These are phyloP conservation scores for Stenodera caucasica DNA, from an alignment of 2,888 invertebrate genomes.

Conservation along the genomic window DNA sequence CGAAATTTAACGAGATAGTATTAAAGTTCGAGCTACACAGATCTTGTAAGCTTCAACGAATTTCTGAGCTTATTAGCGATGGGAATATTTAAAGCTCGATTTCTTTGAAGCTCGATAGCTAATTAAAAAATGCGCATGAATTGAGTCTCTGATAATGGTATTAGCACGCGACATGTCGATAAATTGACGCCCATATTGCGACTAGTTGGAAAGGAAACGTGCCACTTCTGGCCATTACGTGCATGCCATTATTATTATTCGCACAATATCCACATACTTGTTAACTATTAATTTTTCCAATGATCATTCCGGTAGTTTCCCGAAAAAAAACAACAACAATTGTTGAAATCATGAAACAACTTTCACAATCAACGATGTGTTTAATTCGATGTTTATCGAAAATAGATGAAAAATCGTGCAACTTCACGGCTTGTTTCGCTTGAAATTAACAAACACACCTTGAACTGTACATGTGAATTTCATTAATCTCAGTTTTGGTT, in stretches of 20 bases:
- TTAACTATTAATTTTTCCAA: slow-evolving; percentile 5
- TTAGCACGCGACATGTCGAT: slow-evolving; percentile 23
- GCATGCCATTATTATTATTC: slow-evolving; percentile 25
- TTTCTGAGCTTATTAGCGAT: too few relatives aligned
- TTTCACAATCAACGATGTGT: slow-evolving; percentile 22
- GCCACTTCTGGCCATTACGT: slow-evolving; percentile 24
- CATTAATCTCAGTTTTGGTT: too few relatives aligned
- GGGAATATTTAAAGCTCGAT: too few relatives aligned
- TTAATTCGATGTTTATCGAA: slow-evolving; percentile 20
- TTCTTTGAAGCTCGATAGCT: too few relatives aligned
- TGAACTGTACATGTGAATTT: too few relatives aligned
- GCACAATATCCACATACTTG: slow-evolving; percentile 13
- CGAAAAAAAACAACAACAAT: too few relatives aligned
- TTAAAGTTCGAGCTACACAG: too few relatives aligned
- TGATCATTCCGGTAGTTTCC: too few relatives aligned
- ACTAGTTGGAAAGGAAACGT: slow-evolving; percentile 18
- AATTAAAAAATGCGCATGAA: too few relatives aligned
- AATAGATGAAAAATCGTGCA: not conserved
- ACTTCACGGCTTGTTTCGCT: not conserved
- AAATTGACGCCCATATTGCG: slow-evolving; percentile 3
- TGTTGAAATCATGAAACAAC: not conserved
- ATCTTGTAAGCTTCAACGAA: too few relatives aligned
- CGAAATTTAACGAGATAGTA: too few relatives aligned
- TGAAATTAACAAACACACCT: not conserved
- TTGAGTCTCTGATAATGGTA: not conserved